Percentiles rank a stretch among this genome's conserved stretches.
Evolutionary conservation across 2,797 vertebrate genomes (phyloP).

Genomic region (Muscicapa comitata): DNA sequence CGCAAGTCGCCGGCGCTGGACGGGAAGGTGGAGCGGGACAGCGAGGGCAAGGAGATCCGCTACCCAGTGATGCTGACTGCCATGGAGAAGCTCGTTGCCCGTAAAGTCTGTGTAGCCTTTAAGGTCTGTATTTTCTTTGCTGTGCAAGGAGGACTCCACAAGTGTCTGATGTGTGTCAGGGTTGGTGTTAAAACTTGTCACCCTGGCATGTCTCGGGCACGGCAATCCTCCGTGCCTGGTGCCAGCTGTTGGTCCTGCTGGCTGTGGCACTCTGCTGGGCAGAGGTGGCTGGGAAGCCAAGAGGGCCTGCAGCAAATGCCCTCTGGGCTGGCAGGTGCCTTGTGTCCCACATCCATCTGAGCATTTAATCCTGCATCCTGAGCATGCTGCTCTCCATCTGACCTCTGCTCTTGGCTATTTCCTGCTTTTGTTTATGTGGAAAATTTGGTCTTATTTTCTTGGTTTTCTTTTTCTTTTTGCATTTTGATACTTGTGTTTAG

Average conservation of each 20-base stretch:
- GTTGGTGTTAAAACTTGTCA: background rate
- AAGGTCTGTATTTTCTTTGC: constrained; percentile 79
- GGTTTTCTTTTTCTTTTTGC: background rate
- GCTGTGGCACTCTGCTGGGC: background rate
- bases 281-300: background rate
- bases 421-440: background rate
- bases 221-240: background rate
- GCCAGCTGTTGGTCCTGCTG: background rate
- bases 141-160: background rate
- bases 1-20: constrained; percentile 96
- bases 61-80: constrained; percentile 98
- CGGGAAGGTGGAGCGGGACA: constrained; percentile 96
- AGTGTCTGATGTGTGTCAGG: accelerated
- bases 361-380: background rate
- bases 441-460: background rate
- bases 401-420: background rate
- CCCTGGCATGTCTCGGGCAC: accelerated
- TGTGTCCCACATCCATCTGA: background rate
- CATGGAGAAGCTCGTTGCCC: constrained; percentile 97
- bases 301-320: background rate
- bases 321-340: background rate
- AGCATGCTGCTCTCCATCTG: background rate
- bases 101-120: constrained; percentile 97
- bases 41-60: constrained; percentile 96
- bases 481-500: background rate